These are phyloP conservation scores for Xenops minutus DNA, from an alignment of 2,797 vertebrate genomes.

Conservation along the genomic window DNA sequence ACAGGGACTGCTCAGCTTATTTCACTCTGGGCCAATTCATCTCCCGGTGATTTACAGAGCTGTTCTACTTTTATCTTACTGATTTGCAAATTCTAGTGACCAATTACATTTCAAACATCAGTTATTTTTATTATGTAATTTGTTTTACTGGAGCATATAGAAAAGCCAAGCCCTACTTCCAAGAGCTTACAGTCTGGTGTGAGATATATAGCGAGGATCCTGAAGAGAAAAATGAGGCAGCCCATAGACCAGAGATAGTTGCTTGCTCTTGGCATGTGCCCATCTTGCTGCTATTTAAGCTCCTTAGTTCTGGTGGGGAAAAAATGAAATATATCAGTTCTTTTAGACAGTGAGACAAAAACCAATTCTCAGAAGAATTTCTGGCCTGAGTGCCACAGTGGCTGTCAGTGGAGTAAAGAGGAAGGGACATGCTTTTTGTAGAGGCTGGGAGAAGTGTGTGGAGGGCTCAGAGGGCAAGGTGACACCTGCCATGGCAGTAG, in stretches of 20 bases:
- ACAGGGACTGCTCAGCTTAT: constrained; percentile 17
- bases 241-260: neutral
- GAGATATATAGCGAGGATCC: neutral
- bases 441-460: neutral
- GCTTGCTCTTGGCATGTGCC: neutral
- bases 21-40: neutral
- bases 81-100: constrained; percentile 58
- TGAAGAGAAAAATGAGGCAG: neutral
- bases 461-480: neutral
- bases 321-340: neutral
- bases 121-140: constrained; percentile 59
- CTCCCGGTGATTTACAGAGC: constrained; percentile 34
- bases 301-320: neutral
- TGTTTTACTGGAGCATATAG: constrained; percentile 1
- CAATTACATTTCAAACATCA: constrained; percentile 56
- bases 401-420: neutral
- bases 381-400: neutral
- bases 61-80: constrained; percentile 41
- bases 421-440: neutral
- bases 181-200: neutral
- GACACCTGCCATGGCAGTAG: neutral
- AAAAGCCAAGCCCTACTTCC: neutral
- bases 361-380: neutral
- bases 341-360: neutral
- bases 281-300: neutral